Evolutionary conservation across 2,888 invertebrate species (phyloP).

Genomic region (Capitulum mitella): DNA sequence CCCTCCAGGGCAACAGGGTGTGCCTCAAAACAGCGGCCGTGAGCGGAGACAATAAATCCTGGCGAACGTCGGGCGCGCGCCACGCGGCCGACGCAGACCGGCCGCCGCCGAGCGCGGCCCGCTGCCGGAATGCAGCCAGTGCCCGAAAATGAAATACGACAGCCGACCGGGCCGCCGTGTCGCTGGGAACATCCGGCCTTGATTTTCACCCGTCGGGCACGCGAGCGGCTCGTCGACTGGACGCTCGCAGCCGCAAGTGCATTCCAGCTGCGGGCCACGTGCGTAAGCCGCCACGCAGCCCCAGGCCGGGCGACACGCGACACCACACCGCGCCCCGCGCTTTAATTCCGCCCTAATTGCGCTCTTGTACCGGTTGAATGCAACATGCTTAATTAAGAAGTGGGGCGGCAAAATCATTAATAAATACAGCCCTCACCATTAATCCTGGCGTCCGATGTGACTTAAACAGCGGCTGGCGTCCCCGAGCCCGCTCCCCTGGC

Average conservation of each 20-base stretch:
- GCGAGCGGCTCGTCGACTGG: too few relatives aligned
- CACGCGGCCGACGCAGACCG: too few relatives aligned
- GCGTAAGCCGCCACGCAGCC: too few relatives aligned
- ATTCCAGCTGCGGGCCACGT: too few relatives aligned
- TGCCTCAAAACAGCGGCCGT: not conserved
- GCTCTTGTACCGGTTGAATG: not conserved
- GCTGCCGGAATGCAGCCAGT: too few relatives aligned
- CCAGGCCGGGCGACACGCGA: not conserved
- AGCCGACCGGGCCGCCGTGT: too few relatives aligned
- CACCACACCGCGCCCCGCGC: not conserved
- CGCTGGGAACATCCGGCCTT: too few relatives aligned
- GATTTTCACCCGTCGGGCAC: too few relatives aligned
- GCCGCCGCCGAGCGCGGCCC: too few relatives aligned
- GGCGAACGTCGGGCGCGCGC: too few relatives aligned
- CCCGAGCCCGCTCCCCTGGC: not conserved
- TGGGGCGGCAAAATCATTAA: not conserved
- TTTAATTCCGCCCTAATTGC: not conserved
- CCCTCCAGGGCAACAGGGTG: not conserved
- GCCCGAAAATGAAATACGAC: too few relatives aligned
- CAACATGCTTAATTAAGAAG: conserved; percentile 20
- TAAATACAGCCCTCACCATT: not conserved
- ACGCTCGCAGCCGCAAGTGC: too few relatives aligned
- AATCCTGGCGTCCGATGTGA: not conserved
- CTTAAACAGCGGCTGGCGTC: not conserved
- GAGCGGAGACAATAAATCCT: not conserved